Conservation (phyloP, 2,797 vertebrate species). For the Lindbergichthys nudifrons region DNA sequence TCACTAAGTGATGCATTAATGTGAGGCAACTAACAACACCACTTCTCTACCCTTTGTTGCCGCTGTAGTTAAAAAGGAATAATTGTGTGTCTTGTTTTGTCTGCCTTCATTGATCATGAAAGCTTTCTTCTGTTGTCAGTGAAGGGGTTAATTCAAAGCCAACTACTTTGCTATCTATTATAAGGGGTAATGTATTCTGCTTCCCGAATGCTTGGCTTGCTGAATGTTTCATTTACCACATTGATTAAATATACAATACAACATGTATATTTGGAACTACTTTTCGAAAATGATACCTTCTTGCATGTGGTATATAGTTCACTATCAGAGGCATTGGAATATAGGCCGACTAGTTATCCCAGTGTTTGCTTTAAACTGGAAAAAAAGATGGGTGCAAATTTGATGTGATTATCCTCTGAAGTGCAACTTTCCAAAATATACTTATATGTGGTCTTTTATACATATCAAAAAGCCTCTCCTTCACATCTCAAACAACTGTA, state of each 20-base stretch:
- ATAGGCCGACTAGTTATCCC: conserved; percentile 35
- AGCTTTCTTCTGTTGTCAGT: conserved; percentile 81
- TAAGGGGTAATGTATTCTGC: conserved; percentile 84
- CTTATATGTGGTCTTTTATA: conserved; percentile 25
- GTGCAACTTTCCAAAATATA: conserved; percentile 30
- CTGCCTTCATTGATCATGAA: conserved; percentile 78
- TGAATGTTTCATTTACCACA: conserved; percentile 74
- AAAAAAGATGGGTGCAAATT: conserved; percentile 10
- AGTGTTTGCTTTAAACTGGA: conserved; percentile 37
- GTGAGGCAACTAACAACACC: conserved; percentile 60
- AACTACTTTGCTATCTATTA: conserved; percentile 80
- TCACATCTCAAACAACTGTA: conserved; percentile 49
- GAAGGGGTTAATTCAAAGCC: conserved; percentile 81
- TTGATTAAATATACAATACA: conserved; percentile 71
- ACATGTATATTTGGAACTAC: too few relatives aligned
- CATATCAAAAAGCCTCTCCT: conserved; percentile 33
- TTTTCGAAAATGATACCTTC: conserved; percentile 38
- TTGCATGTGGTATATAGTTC: conserved; percentile 56
- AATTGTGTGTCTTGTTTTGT: conserved; percentile 80
- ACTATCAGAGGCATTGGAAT: conserved; percentile 45
- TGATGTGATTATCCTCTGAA: conserved; percentile 24
- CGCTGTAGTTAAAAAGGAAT: conserved; percentile 66
- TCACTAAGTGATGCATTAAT: conserved; percentile 49
- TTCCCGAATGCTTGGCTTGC: conserved; percentile 82
- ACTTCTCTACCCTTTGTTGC: conserved; percentile 62